Evolutionary conservation across 2,888 invertebrate species (phyloP).

Genomic region (Catocala nupta): DNA sequence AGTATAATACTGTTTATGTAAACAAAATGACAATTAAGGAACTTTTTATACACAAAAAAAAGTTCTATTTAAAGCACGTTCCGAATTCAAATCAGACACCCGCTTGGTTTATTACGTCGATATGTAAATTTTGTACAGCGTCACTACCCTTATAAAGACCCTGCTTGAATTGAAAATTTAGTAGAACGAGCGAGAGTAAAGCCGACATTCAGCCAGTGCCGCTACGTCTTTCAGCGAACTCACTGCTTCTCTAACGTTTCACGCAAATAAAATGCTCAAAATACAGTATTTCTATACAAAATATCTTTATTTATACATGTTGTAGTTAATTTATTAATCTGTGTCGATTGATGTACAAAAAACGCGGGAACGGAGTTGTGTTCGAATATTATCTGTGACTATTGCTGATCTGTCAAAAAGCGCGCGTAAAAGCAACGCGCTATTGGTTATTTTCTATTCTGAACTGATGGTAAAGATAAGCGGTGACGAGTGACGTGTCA

Average conservation of each 20-base stretch:
- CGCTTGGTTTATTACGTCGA: constrained; percentile 85
- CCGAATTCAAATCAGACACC: constrained; percentile 83
- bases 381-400: constrained; percentile 32
- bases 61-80: constrained; percentile 67
- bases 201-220: constrained; percentile 80
- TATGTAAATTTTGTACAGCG: constrained; percentile 87
- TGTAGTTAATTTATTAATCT: constrained; percentile 25
- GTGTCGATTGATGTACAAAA: constrained; percentile 28
- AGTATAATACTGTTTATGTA: constrained; percentile 19
- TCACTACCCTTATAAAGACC: constrained; percentile 87
- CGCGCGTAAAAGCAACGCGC: constrained; percentile 34
- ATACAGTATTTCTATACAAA: constrained; percentile 23
- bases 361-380: constrained; percentile 23
- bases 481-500: constrained; percentile 59
- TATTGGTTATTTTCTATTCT: constrained; percentile 37
- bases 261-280: constrained; percentile 52
- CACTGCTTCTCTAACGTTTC: constrained; percentile 71
- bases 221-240: constrained; percentile 85
- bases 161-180: constrained; percentile 87
- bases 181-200: constrained; percentile 81
- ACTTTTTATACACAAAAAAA: constrained; percentile 55
- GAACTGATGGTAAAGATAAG: constrained; percentile 52
- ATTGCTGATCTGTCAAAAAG: constrained; percentile 46
- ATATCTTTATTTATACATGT: constrained; percentile 24
- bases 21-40: constrained; percentile 39